Evolutionary conservation across 2,888 invertebrate genomes (phyloP), one percentile per base, ranked within the genome.

Genomic region (Ernsta delagoae): DNA sequence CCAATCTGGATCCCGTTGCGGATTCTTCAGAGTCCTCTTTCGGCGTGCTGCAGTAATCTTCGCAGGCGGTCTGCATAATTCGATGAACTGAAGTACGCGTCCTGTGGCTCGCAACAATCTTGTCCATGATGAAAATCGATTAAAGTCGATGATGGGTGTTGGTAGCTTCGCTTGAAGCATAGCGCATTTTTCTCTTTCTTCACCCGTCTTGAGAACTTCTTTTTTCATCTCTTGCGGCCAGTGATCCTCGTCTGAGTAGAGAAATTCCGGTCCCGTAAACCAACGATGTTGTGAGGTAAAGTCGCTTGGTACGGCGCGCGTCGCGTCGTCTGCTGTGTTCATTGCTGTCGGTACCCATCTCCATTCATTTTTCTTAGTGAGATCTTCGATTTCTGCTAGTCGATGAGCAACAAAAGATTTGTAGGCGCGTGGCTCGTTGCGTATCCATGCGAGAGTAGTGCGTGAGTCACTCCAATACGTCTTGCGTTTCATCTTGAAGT

Each of bases 91-190:
- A 31, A 54, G 11, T 9, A 54, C 54, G 5, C 54, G 54, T 34
- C 31, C 54, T 6, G 11, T 24, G 5, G 54, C 11, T 24, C 54
- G 54, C 24, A 54, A 11, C 11, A 54, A 34, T 31, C 54, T 31
- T 5, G 24, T 24, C 65, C 64, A 74, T 34, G 36, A 75, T 72
- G 73, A 75, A 70, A 11, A 76, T 7, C 16, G 74, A 66, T 5
- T 71, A 74, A 1, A 70, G 70, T 24, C 75, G 68, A 0, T 48
- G 48, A 48, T 12, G 73, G 74, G 45, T 71, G 39, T 36, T 8
- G 34, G 9, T 4, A 11, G 11, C 5, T 5, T 11, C 1, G 31
- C 31, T 8, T 9, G 54, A 4, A 54, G 16, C 12, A 0, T 6
- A 12, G 41, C 39, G 9, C 16, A n/a, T 7, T 45, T 24, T n/a